These are phyloP conservation scores for Cairina moschata DNA, from an alignment of 2,113 vertebrate genomes.

Conservation along the genomic window DNA sequence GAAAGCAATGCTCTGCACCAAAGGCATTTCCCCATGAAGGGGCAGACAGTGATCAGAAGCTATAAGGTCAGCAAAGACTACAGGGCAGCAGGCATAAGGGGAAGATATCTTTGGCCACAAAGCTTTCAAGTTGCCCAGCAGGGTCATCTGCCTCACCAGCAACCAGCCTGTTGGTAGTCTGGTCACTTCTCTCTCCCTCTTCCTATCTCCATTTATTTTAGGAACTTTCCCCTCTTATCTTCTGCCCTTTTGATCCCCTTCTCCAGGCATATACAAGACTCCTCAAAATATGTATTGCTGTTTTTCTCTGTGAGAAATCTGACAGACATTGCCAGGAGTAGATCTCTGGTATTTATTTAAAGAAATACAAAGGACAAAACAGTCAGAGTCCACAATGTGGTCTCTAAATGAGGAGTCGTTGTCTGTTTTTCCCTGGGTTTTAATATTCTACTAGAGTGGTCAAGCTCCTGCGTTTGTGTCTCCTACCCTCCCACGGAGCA, in stretches of 20 bases:
- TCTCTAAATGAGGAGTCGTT: background rate
- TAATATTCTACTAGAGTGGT: background rate
- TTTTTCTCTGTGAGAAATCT: background rate
- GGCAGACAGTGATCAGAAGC: background rate
- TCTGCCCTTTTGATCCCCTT: background rate
- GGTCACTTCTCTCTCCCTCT: background rate
- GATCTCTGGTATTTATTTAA: background rate
- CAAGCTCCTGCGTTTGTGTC: fast-evolving
- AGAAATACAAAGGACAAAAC: background rate
- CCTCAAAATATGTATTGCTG: background rate
- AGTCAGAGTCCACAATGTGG: background rate
- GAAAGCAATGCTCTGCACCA: fast-evolving
- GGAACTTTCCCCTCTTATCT: background rate
- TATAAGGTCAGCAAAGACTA: background rate
- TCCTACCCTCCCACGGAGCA: background rate
- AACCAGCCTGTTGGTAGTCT: background rate
- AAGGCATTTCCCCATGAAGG: fast-evolving
- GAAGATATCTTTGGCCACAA: background rate
- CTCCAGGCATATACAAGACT: background rate
- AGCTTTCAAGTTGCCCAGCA: background rate
- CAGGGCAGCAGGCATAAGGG: background rate
- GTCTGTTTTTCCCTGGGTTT: background rate
- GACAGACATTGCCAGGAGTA: background rate
- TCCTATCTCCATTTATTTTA: background rate
- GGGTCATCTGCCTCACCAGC: background rate